Conservation (phyloP, 30 jellyfish, hydroid and myxozoan genomes). For the Hydractinia symbiolongicarpus region DNA sequence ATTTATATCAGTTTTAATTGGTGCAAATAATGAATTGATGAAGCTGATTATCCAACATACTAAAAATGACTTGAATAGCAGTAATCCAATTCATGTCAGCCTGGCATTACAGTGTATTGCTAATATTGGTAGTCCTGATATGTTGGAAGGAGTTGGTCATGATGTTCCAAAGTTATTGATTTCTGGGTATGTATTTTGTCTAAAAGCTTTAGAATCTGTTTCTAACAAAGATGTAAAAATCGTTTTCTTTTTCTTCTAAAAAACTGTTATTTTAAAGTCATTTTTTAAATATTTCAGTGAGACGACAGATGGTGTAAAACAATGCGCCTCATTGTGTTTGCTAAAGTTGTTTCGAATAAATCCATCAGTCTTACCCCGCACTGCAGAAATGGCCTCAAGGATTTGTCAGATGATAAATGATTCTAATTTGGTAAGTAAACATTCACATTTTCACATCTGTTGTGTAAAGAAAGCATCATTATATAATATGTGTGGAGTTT, state of each 20-base stretch:
- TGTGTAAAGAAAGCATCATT: too few relatives aligned
- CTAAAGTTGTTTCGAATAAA: slow-evolving; percentile 74
- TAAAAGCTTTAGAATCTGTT: background rate
- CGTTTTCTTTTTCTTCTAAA: background rate
- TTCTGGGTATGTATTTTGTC: slow-evolving; percentile 56
- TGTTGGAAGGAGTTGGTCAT: slow-evolving; percentile 84
- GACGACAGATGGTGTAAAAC: slow-evolving; percentile 86
- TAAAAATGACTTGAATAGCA: slow-evolving; percentile 76
- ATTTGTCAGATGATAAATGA: slow-evolving; percentile 94
- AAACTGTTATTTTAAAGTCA: background rate
- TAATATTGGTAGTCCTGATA: slow-evolving; percentile 88
- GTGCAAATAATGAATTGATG: slow-evolving; percentile 92
- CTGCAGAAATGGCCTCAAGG: slow-evolving; percentile 93
- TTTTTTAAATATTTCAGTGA: slow-evolving; percentile 39
- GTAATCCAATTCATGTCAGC: slow-evolving; percentile 73
- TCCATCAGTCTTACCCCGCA: slow-evolving; percentile 60
- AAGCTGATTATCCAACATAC: slow-evolving; percentile 66
- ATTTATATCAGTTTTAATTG: slow-evolving; percentile 81
- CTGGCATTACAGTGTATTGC: slow-evolving; percentile 93
- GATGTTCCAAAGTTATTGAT: slow-evolving; percentile 81
- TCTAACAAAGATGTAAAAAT: background rate
- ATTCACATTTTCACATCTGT: background rate
- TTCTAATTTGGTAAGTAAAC: slow-evolving; percentile 65
- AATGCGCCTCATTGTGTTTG: slow-evolving; percentile 78
- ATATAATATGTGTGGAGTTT: too few relatives aligned